Conservation (phyloP, 2,113 vertebrate genomes). For the Gorsachius goisagi region DNA sequence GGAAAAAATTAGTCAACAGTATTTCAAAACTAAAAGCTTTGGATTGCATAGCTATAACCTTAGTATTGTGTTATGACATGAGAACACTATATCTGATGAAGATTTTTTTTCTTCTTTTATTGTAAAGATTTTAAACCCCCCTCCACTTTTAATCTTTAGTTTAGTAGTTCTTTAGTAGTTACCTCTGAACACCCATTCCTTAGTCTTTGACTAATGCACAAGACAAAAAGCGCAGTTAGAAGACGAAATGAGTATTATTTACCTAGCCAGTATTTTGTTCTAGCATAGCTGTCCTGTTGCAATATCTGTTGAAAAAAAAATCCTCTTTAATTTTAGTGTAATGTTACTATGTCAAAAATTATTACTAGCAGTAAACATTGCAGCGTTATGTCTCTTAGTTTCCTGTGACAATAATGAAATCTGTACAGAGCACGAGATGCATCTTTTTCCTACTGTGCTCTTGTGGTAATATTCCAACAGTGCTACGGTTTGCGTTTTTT, state of each 20-base stretch:
- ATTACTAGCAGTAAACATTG: not conserved
- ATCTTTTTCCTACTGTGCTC: not conserved
- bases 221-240: not conserved
- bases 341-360: not conserved
- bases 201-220: not conserved
- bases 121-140: not conserved
- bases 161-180: not conserved
- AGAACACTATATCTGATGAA: not conserved
- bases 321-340: not conserved
- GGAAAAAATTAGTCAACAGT: not conserved
- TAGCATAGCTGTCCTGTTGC: not conserved
- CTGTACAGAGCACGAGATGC: not conserved
- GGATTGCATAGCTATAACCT: not conserved
- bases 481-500: not conserved
- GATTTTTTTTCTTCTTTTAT: not conserved
- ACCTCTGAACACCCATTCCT: not conserved
- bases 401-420: not conserved
- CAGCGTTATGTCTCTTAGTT: accelerated
- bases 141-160: not conserved
- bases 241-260: not conserved
- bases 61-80: not conserved
- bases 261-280: not conserved
- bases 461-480: not conserved
- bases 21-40: not conserved
- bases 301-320: not conserved